Evolutionary conservation across 1,140 invertebrate genomes (phyloP).

Genomic region (Aphaenogaster rudis): DNA sequence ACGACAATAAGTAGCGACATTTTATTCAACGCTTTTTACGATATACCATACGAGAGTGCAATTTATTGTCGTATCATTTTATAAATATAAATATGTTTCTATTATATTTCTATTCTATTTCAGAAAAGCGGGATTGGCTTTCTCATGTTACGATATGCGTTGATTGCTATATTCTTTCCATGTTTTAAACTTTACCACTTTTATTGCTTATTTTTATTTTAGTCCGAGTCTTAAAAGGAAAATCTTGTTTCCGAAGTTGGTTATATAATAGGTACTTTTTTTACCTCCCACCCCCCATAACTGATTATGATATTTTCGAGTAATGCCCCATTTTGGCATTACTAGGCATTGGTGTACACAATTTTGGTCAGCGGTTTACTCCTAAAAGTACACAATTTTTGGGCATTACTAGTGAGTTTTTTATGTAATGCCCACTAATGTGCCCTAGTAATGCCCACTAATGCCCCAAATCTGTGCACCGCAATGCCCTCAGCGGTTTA

Average conservation of each 20-base stretch:
- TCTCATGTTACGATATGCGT: not conserved
- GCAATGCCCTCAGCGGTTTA: too few species aligned
- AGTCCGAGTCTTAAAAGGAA: not conserved
- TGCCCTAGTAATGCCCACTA: too few species aligned
- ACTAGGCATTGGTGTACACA: too few species aligned
- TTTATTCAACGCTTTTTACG: constrained; percentile 24
- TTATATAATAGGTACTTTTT: not conserved
- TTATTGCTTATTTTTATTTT: not conserved
- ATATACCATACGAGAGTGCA: constrained; percentile 1
- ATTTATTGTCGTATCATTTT: constrained; percentile 27
- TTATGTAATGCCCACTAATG: too few species aligned
- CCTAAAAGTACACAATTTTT: too few species aligned
- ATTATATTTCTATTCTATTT: not conserved
- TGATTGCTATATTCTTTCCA: not conserved
- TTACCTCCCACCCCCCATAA: not conserved
- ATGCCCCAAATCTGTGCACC: too few species aligned
- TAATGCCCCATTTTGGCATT: too few species aligned
- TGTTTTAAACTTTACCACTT: not conserved
- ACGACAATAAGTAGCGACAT: constrained; percentile 20
- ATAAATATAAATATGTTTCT: not conserved
- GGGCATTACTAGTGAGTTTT: too few species aligned
- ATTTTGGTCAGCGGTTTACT: too few species aligned
- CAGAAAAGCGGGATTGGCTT: not conserved
- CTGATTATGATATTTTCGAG: not conserved
- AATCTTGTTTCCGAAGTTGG: not conserved